Evolutionary conservation across 2,797 vertebrate species (phyloP).

Genomic region (Antrozous pallidus): DNA sequence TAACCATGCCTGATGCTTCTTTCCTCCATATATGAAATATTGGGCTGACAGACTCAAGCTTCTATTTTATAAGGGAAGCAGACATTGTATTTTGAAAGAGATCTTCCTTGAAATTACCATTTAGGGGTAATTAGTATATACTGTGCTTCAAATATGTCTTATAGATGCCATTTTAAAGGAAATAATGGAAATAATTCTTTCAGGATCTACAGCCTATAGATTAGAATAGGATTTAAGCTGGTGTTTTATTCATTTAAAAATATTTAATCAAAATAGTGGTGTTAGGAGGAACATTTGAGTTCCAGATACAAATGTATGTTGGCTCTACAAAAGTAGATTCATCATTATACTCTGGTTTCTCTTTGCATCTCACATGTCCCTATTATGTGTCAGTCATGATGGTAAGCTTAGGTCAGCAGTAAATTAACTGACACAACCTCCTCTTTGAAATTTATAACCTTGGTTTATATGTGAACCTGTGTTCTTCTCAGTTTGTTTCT

Average conservation of each 20-base stretch:
- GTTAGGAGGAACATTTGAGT: neutral
- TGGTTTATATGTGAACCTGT: neutral
- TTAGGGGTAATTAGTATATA: neutral
- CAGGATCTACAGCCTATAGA: neutral
- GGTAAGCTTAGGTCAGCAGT: neutral
- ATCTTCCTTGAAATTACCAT: neutral
- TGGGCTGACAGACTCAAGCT: neutral
- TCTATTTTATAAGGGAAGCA: neutral
- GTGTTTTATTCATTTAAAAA: conserved; percentile 12
- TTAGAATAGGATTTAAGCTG: neutral
- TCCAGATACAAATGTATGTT: neutral
- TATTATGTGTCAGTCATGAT: neutral
- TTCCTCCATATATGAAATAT: neutral
- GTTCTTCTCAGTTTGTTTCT: neutral
- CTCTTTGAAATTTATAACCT: neutral
- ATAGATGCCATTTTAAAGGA: neutral
- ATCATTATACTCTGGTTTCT: neutral
- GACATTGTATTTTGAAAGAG: neutral
- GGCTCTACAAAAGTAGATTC: neutral
- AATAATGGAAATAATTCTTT: conserved; percentile 4
- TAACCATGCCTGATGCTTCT: neutral
- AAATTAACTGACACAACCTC: neutral
- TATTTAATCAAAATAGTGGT: conserved; percentile 4
- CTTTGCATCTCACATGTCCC: neutral
- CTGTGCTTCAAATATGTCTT: neutral